Evolutionary conservation across 2,113 vertebrate genomes (phyloP).

Genomic region (Nothocercus julius): DNA sequence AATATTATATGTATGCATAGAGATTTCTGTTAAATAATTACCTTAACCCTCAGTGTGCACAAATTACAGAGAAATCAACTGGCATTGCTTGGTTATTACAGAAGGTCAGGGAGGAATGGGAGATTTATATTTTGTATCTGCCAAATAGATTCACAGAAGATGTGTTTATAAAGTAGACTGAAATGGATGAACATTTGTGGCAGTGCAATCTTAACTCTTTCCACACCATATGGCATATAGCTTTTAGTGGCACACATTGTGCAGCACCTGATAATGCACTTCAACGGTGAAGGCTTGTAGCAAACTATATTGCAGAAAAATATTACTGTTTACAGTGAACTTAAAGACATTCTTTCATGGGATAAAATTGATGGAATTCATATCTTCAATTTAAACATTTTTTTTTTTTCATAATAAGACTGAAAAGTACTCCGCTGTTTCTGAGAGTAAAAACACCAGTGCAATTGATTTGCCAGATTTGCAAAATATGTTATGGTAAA

Average conservation of each 20-base stretch:
- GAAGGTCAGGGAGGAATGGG: not conserved
- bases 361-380: not conserved
- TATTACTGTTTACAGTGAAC: not conserved
- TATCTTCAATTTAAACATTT: not conserved
- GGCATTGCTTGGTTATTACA: not conserved
- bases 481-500: conserved; percentile 27
- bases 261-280: fast-evolving
- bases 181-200: fast-evolving
- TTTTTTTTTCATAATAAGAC: not conserved
- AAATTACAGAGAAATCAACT: not conserved
- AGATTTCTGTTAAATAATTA: not conserved
- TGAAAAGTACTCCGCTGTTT: not conserved
- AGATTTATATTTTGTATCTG: not conserved
- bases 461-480: conserved; percentile 17
- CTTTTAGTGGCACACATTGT: not conserved
- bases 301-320: not conserved
- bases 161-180: not conserved
- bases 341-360: not conserved
- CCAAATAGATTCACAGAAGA: not conserved
- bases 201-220: not conserved
- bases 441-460: not conserved
- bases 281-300: not conserved
- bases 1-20: not conserved
- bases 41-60: not conserved
- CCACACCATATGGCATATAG: not conserved